Base-by-base conservation (phyloP, 2,113 vertebrate species). In the Psittacara wagleri region DNA sequence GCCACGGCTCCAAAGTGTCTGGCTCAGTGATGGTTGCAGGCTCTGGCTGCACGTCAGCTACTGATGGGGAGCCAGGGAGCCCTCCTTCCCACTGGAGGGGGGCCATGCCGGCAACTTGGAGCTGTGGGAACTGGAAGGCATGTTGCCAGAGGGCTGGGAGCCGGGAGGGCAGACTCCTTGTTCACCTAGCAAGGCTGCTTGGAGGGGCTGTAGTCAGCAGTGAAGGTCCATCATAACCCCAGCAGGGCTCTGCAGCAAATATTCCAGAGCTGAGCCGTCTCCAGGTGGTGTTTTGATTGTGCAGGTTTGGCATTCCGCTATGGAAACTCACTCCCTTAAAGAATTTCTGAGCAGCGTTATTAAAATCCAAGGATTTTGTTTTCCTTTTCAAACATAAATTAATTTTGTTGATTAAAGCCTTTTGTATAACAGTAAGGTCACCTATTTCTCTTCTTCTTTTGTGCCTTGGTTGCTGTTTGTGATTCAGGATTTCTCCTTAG, bases 1-100 rank as follows among this genome's bases (percentile, higher is more conserved):
- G 88, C 90, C 88, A 80, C 2, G 76, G 95, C 96, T 94, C 95
- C 96, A 35, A 70, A 90, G 91, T 43, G 82, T 96, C 95, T 97
- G 95, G 22, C 90, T 90, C 70, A 37, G 94, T 35, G 39, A n/a
- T 83, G 63, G 35, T 35, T 96, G 90, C 81, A 92, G 95, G 85
- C 88, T 95, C 78, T 79, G 92, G 69, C 95, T 94, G 43, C 20
- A 19, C 7, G 2, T 92, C 94, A 92, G 89, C 80, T 83, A 17
- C 3, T 31, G 33, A 5, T 17, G 57, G 83, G 48, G 67, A 92
- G 90, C 64, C 87, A 74, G 84, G 35, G 70, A 75, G 57, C 68
- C 61, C 78, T 27, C 48, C 84, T 73, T 73, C 91, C 72, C 84
- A 6, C 80, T 44, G 81, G 8, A 33, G 55, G 15, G n/a, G 41